These are phyloP conservation scores for Cyphomyrmex costatus DNA, from an alignment of 1,140 invertebrate species.

Conservation along the genomic window DNA sequence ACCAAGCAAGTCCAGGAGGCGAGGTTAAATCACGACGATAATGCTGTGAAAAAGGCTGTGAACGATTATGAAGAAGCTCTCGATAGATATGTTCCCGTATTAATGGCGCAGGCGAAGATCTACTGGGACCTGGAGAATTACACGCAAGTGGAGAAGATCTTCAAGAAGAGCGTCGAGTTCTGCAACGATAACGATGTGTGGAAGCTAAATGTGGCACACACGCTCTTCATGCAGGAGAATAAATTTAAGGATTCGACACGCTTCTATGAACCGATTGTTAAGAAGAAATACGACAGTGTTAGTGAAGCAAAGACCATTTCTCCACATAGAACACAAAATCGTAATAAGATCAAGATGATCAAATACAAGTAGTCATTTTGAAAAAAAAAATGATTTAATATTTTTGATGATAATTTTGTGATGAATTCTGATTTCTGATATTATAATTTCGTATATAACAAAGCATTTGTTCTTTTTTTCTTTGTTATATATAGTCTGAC, in stretches of 20 bases:
- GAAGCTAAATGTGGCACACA: slow-evolving; percentile 99
- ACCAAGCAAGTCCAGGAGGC: slow-evolving; percentile 98
- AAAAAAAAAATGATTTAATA: too few species aligned
- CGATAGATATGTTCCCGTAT: slow-evolving; percentile 96
- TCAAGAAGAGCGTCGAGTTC: slow-evolving; percentile 98
- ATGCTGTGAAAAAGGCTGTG: slow-evolving; percentile 95
- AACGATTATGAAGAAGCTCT: slow-evolving; percentile 97
- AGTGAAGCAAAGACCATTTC: slow-evolving; percentile 65
- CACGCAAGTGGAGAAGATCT: slow-evolving; percentile 97
- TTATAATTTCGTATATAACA: too few species aligned
- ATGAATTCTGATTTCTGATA: too few species aligned
- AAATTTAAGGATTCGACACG: slow-evolving; percentile 99
- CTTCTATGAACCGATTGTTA: slow-evolving; percentile 99
- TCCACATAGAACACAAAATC: too few species aligned
- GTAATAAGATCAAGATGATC: too few species aligned
- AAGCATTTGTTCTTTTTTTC: not conserved
- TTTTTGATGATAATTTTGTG: too few species aligned
- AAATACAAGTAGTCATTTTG: too few species aligned
- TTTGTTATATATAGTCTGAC: not conserved
- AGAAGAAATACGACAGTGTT: slow-evolving; percentile 98
- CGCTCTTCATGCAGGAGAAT: slow-evolving; percentile 99
- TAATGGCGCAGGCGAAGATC: slow-evolving; percentile 99
- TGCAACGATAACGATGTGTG: slow-evolving; percentile 99
- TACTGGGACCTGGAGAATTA: slow-evolving; percentile 99
- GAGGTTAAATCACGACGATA: slow-evolving; percentile 94